These are phyloP conservation scores for Tyrannus savana DNA, from an alignment of 2,113 vertebrate genomes.

Conservation along the genomic window DNA sequence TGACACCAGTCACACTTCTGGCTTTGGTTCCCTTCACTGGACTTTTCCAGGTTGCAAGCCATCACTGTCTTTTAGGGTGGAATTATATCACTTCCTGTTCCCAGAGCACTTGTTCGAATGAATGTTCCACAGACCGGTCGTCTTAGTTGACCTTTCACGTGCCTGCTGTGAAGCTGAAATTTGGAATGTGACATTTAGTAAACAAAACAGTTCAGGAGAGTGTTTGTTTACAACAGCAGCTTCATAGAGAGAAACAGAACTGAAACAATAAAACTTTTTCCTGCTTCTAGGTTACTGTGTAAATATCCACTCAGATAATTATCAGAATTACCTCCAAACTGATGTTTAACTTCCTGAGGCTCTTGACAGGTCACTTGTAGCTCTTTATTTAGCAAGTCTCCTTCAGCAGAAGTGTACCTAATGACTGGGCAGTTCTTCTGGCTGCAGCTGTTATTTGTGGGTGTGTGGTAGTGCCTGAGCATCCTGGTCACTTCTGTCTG, in stretches of 20 bases:
- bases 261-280: not conserved
- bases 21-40: not conserved
- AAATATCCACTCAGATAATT: not conserved
- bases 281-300: not conserved
- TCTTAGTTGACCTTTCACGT: not conserved
- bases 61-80: not conserved
- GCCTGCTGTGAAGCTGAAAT: not conserved
- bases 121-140: not conserved
- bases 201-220: not conserved
- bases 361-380: not conserved
- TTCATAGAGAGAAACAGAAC: not conserved
- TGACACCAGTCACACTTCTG: not conserved
- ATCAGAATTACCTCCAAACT: not conserved
- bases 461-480: not conserved
- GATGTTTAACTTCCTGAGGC: not conserved
- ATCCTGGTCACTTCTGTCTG: not conserved
- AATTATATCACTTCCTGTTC: not conserved
- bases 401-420: not conserved
- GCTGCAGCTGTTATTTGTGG: not conserved
- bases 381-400: not conserved
- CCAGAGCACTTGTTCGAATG: not conserved
- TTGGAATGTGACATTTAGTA: not conserved
- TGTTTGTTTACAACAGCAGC: not conserved
- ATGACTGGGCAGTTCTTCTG: not conserved
- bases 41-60: not conserved